phyloP scores from a whole-genome alignment of 1,140 invertebrate species.

The Cydia amplana region DNA sequence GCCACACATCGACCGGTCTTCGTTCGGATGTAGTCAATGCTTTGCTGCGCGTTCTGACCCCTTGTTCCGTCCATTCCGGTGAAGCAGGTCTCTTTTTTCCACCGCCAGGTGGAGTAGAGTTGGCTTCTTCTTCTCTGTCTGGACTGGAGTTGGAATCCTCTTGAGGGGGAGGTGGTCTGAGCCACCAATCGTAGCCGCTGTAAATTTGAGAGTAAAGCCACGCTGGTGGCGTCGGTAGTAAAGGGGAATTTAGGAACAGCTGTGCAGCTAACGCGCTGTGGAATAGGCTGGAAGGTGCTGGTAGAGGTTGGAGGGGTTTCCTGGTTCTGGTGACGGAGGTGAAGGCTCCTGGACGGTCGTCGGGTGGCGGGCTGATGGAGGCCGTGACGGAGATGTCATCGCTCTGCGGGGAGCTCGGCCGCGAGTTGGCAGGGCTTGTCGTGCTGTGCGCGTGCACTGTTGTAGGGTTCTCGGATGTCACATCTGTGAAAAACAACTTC shows the following conservation, averaged over 20 bases:
- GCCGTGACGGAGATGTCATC: slow-evolving; percentile 86
- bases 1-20: slow-evolving; percentile 81
- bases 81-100: slow-evolving; percentile 73
- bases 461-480: slow-evolving; percentile 61
- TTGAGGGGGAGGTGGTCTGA: slow-evolving; percentile 76
- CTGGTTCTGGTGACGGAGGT: slow-evolving; percentile 74
- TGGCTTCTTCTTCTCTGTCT: slow-evolving; percentile 65
- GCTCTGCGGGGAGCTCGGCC: slow-evolving; percentile 79
- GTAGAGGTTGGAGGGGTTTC: slow-evolving; percentile 72
- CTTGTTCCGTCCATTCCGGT: slow-evolving; percentile 68
- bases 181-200: slow-evolving; percentile 82
- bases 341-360: slow-evolving; percentile 78
- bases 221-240: slow-evolving; percentile 85
- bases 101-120: slow-evolving; percentile 67
- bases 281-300: slow-evolving; percentile 79
- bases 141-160: slow-evolving; percentile 71
- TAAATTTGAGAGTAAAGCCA: slow-evolving; percentile 88
- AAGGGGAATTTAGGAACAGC: slow-evolving; percentile 85
- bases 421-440: slow-evolving; percentile 81
- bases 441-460: slow-evolving; percentile 82
- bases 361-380: slow-evolving; percentile 77
- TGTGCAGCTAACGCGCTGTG: slow-evolving; percentile 85
- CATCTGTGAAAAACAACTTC: slow-evolving; percentile 50
- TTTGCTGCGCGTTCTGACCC: slow-evolving; percentile 72
- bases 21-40: slow-evolving; percentile 69